Evolutionary conservation across 2,888 invertebrate genomes (phyloP).

Genomic region (Leucophenga maculata): DNA sequence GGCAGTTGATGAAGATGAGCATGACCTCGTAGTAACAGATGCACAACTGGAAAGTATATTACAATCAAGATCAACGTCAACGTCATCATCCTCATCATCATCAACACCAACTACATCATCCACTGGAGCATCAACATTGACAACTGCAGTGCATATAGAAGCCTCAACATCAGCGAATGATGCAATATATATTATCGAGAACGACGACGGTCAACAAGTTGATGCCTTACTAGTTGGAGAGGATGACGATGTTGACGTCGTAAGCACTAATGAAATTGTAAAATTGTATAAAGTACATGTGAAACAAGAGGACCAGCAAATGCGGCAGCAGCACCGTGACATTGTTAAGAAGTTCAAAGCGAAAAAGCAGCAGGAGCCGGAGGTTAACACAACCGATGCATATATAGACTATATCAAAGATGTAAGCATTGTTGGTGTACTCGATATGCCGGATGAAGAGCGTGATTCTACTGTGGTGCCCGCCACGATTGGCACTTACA

Average conservation of each 20-base stretch:
- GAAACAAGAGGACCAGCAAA: too few species aligned
- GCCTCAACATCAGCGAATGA: conserved; percentile 44
- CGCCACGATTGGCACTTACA: conserved; percentile 42
- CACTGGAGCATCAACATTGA: not conserved
- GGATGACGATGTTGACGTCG: conserved; percentile 23
- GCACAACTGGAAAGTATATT: too few species aligned
- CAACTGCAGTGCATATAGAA: conserved; percentile 23
- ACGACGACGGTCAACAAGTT: conserved; percentile 40
- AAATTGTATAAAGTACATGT: conserved; percentile 22
- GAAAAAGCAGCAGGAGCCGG: conserved; percentile 1
- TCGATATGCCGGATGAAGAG: conserved; percentile 24
- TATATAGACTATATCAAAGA: conserved; percentile 49
- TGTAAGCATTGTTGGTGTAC: conserved; percentile 52
- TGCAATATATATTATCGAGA: conserved; percentile 43
- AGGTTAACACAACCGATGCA: conserved; percentile 42
- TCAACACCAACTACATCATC: too few species aligned
- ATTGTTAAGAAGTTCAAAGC: too few species aligned
- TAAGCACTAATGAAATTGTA: conserved; percentile 1
- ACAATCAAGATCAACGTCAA: not conserved
- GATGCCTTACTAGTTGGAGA: conserved; percentile 18
- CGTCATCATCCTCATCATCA: not conserved
- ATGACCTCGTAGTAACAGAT: conserved; percentile 2
- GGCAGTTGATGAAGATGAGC: conserved; percentile 17
- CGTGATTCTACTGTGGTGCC: not conserved
- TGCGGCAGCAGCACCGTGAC: too few species aligned